Base-by-base conservation (phyloP, 2,888 invertebrate genomes). In the Brenthis hecate region DNA sequence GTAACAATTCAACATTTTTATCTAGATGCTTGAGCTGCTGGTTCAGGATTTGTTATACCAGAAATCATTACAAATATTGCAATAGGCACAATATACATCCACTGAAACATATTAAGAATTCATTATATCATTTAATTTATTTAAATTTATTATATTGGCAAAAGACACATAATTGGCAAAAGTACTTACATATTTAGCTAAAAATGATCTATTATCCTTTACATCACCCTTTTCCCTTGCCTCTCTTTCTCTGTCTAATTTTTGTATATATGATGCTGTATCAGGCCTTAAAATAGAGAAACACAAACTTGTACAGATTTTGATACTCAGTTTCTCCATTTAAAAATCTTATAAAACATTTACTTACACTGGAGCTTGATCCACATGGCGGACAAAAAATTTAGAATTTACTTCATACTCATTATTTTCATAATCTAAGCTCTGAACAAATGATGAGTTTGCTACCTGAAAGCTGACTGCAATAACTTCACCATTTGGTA, bases 81-180 rank as follows among this genome's bases (percentile, higher is more conserved):
- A 47, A 98, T 95, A 6, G 99, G 99, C 56, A 99, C 96, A 78
- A 99, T 98, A 89, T 99, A 99, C 98, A 99, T 99, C 99, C 99
- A 99, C 98, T 99, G 94, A 96, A 86, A 65, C 56, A 14, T 28
- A 28, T 54, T 19, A 50, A 32, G 5, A 65, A 2, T 72, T 48
- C 28, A 48, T 58, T 58, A 47, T 47, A 47, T 23, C 48, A 43
- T 36, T 3, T 62, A 16, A 53, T 16, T 19, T 53, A 62, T 43
- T 28, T 14, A 4, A 19, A 13, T 13, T 62, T 36, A 13, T 36
- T n/a, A 16, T 51, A 6, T 1, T 8, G 8, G n/a, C n/a, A n/a
- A 36, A 28, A 14, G 1, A 36, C 14, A 36, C 13, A 14, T 36
- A 60, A 4, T 50, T 16, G 36, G 2, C 8, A 1, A 28, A n/a